Percentiles rank a stretch among this genome's conserved stretches.
Conservation (phyloP, 2,888 invertebrate genomes). For the Zelleria hepariella region DNA sequence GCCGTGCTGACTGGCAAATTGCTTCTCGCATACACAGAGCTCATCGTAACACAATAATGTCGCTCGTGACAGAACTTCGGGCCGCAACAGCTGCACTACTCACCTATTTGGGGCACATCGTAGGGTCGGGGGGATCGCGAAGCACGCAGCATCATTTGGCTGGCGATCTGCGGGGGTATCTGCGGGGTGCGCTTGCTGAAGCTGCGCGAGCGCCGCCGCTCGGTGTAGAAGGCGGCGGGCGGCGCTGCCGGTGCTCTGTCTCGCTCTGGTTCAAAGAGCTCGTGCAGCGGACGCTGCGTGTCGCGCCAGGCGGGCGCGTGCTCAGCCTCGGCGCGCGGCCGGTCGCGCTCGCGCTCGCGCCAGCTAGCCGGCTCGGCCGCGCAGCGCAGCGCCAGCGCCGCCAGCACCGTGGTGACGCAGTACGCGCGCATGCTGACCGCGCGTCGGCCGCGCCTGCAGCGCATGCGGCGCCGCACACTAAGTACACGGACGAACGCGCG, state of each 20-base stretch:
- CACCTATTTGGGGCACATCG: conserved; percentile 90
- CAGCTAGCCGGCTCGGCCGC: conserved; percentile 43
- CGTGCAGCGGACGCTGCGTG: conserved; percentile 47
- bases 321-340: conserved; percentile 30
- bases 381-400: conserved; percentile 52
- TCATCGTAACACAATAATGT: background rate
- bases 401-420: conserved; percentile 53
- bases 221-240: conserved; percentile 42
- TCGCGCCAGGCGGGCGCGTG: conserved; percentile 34
- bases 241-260: conserved; percentile 31
- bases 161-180: conserved; percentile 74
- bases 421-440: conserved; percentile 57
- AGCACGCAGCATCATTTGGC: conserved; percentile 84
- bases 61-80: background rate
- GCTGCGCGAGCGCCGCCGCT: conserved; percentile 45
- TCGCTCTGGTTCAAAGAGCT: conserved; percentile 54
- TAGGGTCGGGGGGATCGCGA: conserved; percentile 83
- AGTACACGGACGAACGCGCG: conserved; percentile 36
- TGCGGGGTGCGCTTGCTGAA: conserved; percentile 47
- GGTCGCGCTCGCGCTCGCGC: conserved; percentile 41
- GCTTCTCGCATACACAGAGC: background rate
- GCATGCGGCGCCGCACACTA: conserved; percentile 53
- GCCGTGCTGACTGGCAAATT: background rate
- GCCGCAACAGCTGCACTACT: conserved; percentile 32
- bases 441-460: conserved; percentile 49